Evolutionary conservation across 2,797 vertebrate species (phyloP).

Genomic region (Synanceia verrucosa): DNA sequence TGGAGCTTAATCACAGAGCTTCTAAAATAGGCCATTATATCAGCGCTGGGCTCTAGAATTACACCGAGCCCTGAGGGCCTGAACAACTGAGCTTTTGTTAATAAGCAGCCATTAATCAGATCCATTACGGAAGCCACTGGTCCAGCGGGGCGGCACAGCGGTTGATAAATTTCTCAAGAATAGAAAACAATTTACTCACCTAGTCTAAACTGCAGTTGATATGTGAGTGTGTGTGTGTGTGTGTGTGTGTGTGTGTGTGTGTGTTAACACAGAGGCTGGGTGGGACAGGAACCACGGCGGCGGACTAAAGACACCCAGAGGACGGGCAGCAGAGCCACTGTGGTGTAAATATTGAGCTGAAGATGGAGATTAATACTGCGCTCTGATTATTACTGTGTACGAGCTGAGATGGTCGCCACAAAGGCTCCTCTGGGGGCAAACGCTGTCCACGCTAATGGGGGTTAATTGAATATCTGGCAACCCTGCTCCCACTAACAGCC

Average conservation of each 20-base stretch:
- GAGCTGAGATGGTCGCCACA: conserved; percentile 30
- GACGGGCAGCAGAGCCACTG: conserved; percentile 68
- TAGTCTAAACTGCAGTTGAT: conserved; percentile 73
- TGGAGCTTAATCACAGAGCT: conserved; percentile 82
- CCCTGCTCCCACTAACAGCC: conserved; percentile 45
- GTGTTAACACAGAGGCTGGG: conserved; percentile 64
- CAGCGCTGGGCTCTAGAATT: conserved; percentile 73
- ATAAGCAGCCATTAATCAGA: conserved; percentile 83
- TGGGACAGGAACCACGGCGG: conserved; percentile 81
- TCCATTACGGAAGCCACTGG: conserved; percentile 77
- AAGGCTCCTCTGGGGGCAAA: conserved; percentile 56
- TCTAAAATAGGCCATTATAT: conserved; percentile 83
- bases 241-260: conserved; percentile 27
- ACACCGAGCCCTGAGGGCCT: conserved; percentile 71
- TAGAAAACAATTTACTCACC: conserved; percentile 82
- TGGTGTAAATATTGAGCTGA: conserved; percentile 57
- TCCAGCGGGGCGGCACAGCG: conserved; percentile 51
- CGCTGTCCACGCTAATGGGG: conserved; percentile 52
- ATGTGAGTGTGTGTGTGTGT: conserved; percentile 34
- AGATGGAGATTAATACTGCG: conserved; percentile 66
- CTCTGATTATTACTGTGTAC: conserved; percentile 36
- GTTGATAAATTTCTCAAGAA: conserved; percentile 81
- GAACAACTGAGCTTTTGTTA: conserved; percentile 83
- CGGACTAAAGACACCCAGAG: conserved; percentile 82
- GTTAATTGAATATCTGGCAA: conserved; percentile 72